These are phyloP conservation scores for Scaptodrosophila lebanonensis DNA, from an alignment of 1,140 invertebrate species.

Conservation along the genomic window DNA sequence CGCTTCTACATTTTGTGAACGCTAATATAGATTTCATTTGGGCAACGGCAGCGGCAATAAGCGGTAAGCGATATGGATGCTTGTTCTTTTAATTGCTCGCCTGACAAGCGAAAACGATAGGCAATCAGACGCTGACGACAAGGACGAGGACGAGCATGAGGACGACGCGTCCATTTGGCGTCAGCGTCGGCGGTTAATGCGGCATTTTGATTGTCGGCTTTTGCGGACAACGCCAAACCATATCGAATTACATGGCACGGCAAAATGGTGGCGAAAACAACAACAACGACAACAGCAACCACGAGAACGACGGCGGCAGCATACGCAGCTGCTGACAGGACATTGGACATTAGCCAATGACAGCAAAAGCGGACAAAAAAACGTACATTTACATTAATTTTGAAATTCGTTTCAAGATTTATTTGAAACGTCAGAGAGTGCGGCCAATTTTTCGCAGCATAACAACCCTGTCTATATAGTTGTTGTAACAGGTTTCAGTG, in stretches of 20 bases:
- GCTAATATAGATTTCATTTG: constrained; percentile 64
- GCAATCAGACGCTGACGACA: constrained; percentile 46
- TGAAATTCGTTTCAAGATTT: too few relatives aligned
- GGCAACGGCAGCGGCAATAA: not conserved
- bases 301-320: not conserved
- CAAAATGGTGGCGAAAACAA: too few relatives aligned
- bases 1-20: constrained; percentile 4
- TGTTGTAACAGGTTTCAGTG: not conserved
- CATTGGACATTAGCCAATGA: constrained; percentile 1
- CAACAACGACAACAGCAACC: not conserved
- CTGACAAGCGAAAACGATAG: constrained; percentile 54
- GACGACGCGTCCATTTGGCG: constrained; percentile 37
- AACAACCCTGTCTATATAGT: constrained; percentile 14
- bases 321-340: too few relatives aligned
- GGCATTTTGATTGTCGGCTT: constrained; percentile 65
- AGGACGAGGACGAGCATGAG: constrained; percentile 23
- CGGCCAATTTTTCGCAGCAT: not conserved
- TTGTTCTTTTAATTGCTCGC: constrained; percentile 71
- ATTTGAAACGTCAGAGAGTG: too few relatives aligned
- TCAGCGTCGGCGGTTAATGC: constrained; percentile 47
- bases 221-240: constrained; percentile 63
- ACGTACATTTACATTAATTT: not conserved
- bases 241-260: constrained; percentile 55
- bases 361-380: constrained; percentile 3
- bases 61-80: constrained; percentile 62